Conservation (phyloP, 2,113 vertebrate species). For the Thunnus maccoyii region DNA sequence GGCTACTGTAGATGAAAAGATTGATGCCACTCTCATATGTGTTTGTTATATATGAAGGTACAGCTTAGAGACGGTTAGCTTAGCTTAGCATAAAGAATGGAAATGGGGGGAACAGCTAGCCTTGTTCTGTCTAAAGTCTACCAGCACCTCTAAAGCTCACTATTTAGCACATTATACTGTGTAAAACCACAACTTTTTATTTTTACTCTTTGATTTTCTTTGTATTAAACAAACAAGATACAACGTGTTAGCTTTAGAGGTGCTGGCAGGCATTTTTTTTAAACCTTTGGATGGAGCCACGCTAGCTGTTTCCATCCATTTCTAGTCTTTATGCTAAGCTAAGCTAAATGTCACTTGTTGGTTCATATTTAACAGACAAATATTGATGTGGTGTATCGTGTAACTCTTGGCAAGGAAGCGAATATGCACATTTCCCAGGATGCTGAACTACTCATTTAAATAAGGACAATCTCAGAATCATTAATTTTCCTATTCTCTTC, state of each 20-base stretch:
- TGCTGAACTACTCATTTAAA: neutral
- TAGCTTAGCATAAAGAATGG: too few species aligned
- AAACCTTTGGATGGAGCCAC: neutral
- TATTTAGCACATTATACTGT: neutral
- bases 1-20: neutral
- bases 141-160: neutral
- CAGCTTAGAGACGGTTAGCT: too few species aligned
- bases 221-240: too few species aligned
- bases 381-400: neutral
- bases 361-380: neutral
- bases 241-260: neutral
- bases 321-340: neutral
- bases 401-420: neutral
- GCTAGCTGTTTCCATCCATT: neutral
- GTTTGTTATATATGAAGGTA: neutral
- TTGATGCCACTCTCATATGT: neutral
- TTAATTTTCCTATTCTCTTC: neutral
- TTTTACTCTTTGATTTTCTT: too few species aligned
- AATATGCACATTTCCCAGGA: slow-evolving; percentile 9
- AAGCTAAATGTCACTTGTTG: too few species aligned
- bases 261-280: too few species aligned
- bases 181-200: neutral
- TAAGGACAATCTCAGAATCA: slow-evolving; percentile 1
- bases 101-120: too few species aligned
- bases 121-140: too few species aligned